A percentile compares a stretch with the other conserved stretches of the same genome.
phyloP scores from a whole-genome alignment of 2,888 invertebrate genomes.

The Thymelicus lineola region DNA sequence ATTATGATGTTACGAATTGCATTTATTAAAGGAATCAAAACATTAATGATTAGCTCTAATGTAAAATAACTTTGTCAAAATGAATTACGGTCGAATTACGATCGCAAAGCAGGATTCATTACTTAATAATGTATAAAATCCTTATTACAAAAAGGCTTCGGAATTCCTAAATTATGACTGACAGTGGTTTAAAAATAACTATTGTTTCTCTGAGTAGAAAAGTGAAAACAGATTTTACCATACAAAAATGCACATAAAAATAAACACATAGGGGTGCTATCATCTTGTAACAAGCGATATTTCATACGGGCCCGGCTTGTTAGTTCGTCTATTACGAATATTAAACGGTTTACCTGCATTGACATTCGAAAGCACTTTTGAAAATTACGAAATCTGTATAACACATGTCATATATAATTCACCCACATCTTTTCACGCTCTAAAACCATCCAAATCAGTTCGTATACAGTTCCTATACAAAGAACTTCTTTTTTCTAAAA shows the following conservation, averaged over 20 bases:
- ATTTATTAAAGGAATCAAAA: no score
- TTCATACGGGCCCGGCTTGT: constrained; percentile 64
- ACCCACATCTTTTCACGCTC: background rate
- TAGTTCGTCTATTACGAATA: constrained; percentile 53
- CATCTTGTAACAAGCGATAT: constrained; percentile 55
- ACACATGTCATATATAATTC: background rate
- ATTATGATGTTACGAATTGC: no score
- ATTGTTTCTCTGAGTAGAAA: constrained; percentile 48
- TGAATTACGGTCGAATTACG: no score
- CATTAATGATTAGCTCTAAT: no score
- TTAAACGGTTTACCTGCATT: constrained; percentile 40
- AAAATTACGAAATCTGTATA: constrained; percentile 18
- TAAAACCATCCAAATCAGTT: background rate
- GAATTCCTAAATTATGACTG: no score
- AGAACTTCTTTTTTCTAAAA: no score
- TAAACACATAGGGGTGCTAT: constrained; percentile 70
- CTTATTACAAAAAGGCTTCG: no score
- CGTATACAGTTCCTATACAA: background rate
- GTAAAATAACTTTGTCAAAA: no score
- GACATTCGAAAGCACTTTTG: constrained; percentile 26
- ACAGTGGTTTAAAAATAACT: no score
- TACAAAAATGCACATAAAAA: constrained; percentile 48
- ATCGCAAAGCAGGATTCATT: no score
- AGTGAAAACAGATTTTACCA: constrained; percentile 67
- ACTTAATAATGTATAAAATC: no score